Evolutionary conservation across 2,113 vertebrate genomes (phyloP), one percentile per base, ranked within the genome.

Genomic region (Callopanchax toddi): DNA sequence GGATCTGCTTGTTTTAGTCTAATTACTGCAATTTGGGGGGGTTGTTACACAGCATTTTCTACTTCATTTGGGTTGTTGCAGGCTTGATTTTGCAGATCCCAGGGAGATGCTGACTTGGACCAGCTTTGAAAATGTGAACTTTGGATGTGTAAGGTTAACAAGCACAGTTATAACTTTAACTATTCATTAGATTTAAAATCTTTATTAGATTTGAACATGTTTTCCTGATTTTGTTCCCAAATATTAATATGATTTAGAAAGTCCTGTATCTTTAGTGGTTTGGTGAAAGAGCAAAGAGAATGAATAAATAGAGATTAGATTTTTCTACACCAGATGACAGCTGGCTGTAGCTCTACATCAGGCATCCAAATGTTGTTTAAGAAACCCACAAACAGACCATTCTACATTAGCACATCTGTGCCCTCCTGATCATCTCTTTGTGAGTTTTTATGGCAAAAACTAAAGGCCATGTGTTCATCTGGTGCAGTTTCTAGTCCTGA

Each of bases 1-100:
- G 25, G 56, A 65, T 61, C 51, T 60, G 39, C 51, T 58, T 55
- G 11, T 66, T 66, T 61, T 23, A 43, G 20, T 5, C 17, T 43
- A 71, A 48, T 48, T 54, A 53, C 20, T 57, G 29, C n/a, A 22
- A 29, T 53, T 58, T 37, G 26, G 36, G n/a, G 36, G n/a, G 25
- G 16, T 49, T 29, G 16, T 56, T 46, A 44, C 29, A 17, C 13
- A 12, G 13, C 40, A 2, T 39, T 74, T 73, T 48, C 29, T 15
- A 20, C 54, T 49, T 36, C 21, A 49, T 63, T 45, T 12, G 11
- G 11, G 13, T 54, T 68, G 20, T 23, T 37, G 36, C 3, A 2
- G 49, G 26, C 22, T 40, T 60, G 22, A 50, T 55, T 68, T 73
- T 26, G 6, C 26, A 37, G 11, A 37, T 39, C 48, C 1, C 12